Evolutionary conservation across 2,113 vertebrate species (phyloP).

Genomic region (Machaerirhynchus nigripectus): DNA sequence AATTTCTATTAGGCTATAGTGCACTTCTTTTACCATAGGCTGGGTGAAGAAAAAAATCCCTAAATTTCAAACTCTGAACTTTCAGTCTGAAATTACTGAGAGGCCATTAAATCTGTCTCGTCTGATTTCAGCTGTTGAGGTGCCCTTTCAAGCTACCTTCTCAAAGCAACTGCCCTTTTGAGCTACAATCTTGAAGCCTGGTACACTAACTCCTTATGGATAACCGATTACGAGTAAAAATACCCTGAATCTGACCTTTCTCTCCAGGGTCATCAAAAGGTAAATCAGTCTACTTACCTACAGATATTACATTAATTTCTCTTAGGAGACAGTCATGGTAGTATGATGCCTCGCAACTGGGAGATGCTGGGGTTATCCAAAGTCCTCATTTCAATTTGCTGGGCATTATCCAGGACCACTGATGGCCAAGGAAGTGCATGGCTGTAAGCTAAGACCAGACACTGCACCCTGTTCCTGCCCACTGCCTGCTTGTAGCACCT

Average conservation of each 20-base stretch:
- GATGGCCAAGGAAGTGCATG: neutral
- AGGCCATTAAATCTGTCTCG: slow-evolving; percentile 49
- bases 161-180: slow-evolving; percentile 62
- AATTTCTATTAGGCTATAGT: neutral
- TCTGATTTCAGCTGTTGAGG: slow-evolving; percentile 47
- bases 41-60: neutral
- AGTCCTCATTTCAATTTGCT: slow-evolving; percentile 16
- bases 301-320: slow-evolving; percentile 44
- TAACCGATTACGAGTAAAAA: slow-evolving; percentile 48
- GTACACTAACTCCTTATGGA: slow-evolving; percentile 18
- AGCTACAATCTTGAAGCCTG: neutral
- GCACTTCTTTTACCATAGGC: neutral
- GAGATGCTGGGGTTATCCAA: slow-evolving; percentile 6
- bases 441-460: neutral
- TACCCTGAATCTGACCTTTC: slow-evolving; percentile 51
- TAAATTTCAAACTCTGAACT: slow-evolving; percentile 41
- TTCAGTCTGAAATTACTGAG: slow-evolving; percentile 36
- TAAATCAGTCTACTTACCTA: slow-evolving; percentile 41
- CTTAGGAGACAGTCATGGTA: neutral
- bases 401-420: neutral
- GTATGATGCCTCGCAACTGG: accelerated
- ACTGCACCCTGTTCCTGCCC: neutral
- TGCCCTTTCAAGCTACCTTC: slow-evolving; percentile 56
- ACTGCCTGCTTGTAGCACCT: neutral
- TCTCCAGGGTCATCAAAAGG: slow-evolving; percentile 41